Evolutionary conservation across 2,113 vertebrate species (phyloP).

Genomic region (Progne subis): DNA sequence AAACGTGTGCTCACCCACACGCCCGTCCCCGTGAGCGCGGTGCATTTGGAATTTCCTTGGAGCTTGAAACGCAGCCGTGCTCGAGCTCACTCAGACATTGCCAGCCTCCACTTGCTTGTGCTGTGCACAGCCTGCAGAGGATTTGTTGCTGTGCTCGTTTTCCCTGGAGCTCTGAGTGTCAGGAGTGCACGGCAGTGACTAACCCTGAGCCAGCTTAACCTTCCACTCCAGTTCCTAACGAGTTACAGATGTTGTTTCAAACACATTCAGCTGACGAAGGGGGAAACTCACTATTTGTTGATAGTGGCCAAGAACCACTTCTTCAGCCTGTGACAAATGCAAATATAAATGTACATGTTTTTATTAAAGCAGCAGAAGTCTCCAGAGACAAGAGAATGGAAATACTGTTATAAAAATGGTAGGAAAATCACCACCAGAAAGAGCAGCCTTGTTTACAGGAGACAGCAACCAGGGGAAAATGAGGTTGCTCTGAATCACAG

Average conservation of each 20-base stretch:
- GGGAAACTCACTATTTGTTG: not conserved
- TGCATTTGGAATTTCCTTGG: not conserved
- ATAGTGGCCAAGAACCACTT: not conserved
- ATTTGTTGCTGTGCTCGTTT: not conserved
- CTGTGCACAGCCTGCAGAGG: not conserved
- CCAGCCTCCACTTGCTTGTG: not conserved
- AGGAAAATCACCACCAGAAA: not conserved
- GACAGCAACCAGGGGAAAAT: not conserved
- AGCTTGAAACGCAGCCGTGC: not conserved
- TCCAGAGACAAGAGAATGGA: constrained; percentile 14
- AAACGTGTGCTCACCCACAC: rapidly evolving
- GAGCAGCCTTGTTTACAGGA: not conserved
- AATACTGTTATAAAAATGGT: not conserved
- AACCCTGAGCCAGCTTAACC: not conserved
- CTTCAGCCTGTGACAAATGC: not conserved
- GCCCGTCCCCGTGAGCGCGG: rapidly evolving
- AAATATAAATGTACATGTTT: not conserved
- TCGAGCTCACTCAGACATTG: not conserved
- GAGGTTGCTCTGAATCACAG: not conserved
- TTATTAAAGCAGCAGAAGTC: not conserved
- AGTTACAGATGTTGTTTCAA: not conserved
- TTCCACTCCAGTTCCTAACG: not conserved
- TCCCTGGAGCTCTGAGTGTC: not conserved
- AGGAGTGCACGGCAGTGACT: not conserved
- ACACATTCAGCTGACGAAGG: not conserved